Percentiles rank a stretch among this genome's conserved stretches.
Evolutionary conservation across 2,113 vertebrate species (phyloP).

Genomic region (Egretta garzetta): DNA sequence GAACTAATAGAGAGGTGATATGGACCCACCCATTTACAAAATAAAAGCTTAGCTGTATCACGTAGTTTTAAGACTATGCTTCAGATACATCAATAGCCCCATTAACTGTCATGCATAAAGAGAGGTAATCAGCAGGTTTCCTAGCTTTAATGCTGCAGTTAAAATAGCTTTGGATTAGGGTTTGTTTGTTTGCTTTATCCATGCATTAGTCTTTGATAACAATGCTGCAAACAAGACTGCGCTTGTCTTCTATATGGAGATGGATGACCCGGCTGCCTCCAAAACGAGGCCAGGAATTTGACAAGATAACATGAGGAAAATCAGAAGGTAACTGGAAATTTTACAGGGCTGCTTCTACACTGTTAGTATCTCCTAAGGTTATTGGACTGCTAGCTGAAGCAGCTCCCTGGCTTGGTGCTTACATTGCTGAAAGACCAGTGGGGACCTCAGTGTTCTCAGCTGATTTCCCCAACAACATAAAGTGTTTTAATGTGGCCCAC

Average conservation of each 20-base stretch:
- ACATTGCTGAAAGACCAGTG: not conserved
- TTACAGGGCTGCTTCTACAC: not conserved
- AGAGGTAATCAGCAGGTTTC: not conserved
- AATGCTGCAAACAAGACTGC: constrained; percentile 20
- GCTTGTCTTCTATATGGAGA: constrained; percentile 64
- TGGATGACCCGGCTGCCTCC: constrained; percentile 33
- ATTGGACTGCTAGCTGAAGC: not conserved
- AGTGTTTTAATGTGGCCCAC: not conserved
- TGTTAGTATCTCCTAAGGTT: not conserved
- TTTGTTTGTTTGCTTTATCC: constrained; percentile 60
- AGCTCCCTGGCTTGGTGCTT: not conserved
- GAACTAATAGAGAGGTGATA: not conserved
- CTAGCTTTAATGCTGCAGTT: not conserved
- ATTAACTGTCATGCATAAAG: not conserved
- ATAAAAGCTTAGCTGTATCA: not conserved
- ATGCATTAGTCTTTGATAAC: constrained; percentile 39
- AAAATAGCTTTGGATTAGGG: constrained; percentile 43
- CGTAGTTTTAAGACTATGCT: not conserved
- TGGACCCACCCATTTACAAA: not conserved
- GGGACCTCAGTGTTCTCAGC: not conserved
- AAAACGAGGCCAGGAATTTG: constrained; percentile 28
- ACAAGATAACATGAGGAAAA: constrained; percentile 35
- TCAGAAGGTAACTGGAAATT: constrained; percentile 44
- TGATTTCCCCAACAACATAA: not conserved
- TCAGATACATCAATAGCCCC: not conserved